A percentile compares a stretch with the other conserved stretches of the same genome.
These are phyloP conservation scores for Cygnus atratus DNA, from an alignment of 2,113 vertebrate genomes.

Conservation along the genomic window DNA sequence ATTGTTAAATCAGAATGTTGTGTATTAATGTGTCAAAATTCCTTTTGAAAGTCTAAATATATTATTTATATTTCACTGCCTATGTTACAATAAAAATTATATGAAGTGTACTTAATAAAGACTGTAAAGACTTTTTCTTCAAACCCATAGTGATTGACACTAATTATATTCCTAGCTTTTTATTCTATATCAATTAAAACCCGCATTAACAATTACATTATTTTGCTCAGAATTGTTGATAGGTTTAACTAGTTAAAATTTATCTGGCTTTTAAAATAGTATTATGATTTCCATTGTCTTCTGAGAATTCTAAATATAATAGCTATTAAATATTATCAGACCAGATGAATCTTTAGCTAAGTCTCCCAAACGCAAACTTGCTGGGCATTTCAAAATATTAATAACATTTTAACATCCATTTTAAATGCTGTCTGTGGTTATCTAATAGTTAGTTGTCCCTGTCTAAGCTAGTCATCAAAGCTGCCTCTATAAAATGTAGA, in stretches of 20 bases:
- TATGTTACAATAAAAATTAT: conserved; percentile 5
- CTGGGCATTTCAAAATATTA: background rate
- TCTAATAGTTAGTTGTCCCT: background rate
- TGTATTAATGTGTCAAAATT: conserved; percentile 37
- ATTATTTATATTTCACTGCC: conserved; percentile 17
- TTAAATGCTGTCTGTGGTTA: background rate
- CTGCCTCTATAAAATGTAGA: background rate
- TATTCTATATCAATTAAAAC: conserved; percentile 15
- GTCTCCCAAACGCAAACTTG: background rate
- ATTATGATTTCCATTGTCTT: background rate
- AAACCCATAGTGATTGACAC: background rate
- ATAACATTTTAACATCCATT: background rate
- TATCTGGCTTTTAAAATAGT: background rate
- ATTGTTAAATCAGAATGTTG: conserved; percentile 32
- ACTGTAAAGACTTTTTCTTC: background rate
- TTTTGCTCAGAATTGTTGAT: background rate
- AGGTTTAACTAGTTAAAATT: background rate
- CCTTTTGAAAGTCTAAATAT: conserved; percentile 6
- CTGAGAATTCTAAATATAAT: background rate
- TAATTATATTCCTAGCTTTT: conserved; percentile 1
- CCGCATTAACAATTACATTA: background rate
- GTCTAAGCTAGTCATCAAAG: background rate
- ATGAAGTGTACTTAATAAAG: background rate
- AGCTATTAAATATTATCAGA: background rate
- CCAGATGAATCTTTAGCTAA: background rate